Evolutionary conservation across 2,113 vertebrate species (phyloP).

Genomic region (Clinocottus analis): DNA sequence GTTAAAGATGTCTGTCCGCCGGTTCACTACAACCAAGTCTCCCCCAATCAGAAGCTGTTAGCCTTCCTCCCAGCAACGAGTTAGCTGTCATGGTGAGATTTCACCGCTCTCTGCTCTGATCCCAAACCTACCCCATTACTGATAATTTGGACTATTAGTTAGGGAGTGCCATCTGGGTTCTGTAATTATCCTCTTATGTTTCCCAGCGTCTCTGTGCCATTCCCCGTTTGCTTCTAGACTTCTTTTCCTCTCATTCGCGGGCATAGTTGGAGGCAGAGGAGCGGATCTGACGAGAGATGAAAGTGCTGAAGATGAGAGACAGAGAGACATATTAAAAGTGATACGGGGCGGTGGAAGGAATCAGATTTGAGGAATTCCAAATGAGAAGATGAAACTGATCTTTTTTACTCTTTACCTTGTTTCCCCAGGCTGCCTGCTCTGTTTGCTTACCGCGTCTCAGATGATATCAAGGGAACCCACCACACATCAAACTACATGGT

Average conservation of each 20-base stretch:
- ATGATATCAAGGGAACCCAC: neutral
- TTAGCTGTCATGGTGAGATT: conserved; percentile 56
- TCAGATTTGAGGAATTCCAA: conserved; percentile 47
- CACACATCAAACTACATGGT: conserved; percentile 15
- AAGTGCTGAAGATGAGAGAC: conserved; percentile 29
- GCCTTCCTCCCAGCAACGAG: conserved; percentile 32
- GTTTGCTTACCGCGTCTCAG: conserved; percentile 46
- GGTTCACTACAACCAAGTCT: conserved; percentile 38
- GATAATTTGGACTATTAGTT: conserved; percentile 76
- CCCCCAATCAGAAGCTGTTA: conserved; percentile 54
- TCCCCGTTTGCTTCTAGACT: conserved; percentile 6
- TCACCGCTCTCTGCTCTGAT: conserved; percentile 50
- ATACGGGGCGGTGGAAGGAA: conserved; percentile 6
- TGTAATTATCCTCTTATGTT: conserved; percentile 73
- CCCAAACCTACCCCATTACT: conserved; percentile 67
- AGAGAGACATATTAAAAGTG: conserved; percentile 21
- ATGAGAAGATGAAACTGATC: conserved; percentile 41
- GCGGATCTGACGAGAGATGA: conserved; percentile 29
- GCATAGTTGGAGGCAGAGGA: conserved; percentile 17
- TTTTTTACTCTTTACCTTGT: conserved; percentile 24
- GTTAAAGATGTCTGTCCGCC: conserved; percentile 70
- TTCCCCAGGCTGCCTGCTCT: conserved; percentile 31
- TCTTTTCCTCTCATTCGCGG: conserved; percentile 21
- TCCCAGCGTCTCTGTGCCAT: conserved; percentile 34
- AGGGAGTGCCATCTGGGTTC: conserved; percentile 68